Evolutionary conservation across 2,888 invertebrate genomes (phyloP), one percentile per base, ranked within the genome.

Genomic region (Steinernema scapterisci): DNA sequence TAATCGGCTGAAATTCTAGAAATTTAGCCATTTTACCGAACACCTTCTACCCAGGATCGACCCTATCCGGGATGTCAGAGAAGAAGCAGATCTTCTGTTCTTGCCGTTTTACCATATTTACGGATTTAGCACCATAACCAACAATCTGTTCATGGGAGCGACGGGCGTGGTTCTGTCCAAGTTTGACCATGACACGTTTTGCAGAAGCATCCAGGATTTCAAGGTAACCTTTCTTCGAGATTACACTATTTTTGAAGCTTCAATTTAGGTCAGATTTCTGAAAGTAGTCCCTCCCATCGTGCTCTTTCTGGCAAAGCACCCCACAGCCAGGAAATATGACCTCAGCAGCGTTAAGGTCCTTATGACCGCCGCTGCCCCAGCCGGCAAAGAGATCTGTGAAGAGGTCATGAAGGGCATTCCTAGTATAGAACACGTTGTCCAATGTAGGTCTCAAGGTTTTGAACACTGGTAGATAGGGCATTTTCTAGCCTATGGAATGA

Each of bases 171-270:
- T 80, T 25, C 43, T 80, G 72, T 45, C 51, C n/a, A 72, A 75
- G 1, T 80, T 81, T 52, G 75, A 77, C 16, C 77, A 70, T 31
- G 70, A 75, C 16, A 51, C 77, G 19, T 79, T 79, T 46, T 78
- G 75, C 45, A 38, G 74, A n/a, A 44, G 70, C 6, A 48, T 80
- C 23, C 74, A 80, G 63, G 44, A 78, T 13, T 81, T 73, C 75
- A 80, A 81, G 52, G 80, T 76, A 48, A 5, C 45, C 9, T 48
- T 19, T 7, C 3, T 48, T 2, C n/a, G 5, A 48, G 5, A 5
- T 48, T 48, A 3, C 13, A 48, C 2, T 2, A 13, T 38, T 38
- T 38, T 38, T 48, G 13, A 48, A 5, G 48, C 13, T 19, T 48
- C 13, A 2, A n/a, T 48, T 48, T n/a, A 48, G 48, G 13, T 48